Conservation (phyloP, 1,140 invertebrate species). For the Cherax quadricarinatus region DNA sequence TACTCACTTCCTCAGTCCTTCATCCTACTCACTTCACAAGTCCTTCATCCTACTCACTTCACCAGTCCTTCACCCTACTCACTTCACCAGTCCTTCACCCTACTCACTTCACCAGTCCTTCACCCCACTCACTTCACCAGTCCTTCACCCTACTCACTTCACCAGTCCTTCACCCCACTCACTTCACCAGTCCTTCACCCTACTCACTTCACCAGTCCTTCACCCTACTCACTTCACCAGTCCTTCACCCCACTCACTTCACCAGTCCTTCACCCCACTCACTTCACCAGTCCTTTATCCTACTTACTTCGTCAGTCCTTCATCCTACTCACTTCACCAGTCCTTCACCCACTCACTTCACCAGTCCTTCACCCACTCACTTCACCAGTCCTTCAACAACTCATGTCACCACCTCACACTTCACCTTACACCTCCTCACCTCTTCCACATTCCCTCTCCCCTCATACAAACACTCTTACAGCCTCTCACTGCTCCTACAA, state of each 20-base stretch:
- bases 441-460: no score
- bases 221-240: background rate
- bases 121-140: no score
- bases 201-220: background rate
- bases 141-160: background rate
- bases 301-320: no score
- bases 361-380: background rate
- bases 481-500: no score
- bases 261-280: no score
- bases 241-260: no score
- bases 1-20: background rate
- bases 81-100: background rate
- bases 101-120: background rate
- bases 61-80: background rate
- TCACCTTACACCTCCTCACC: no score
- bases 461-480: no score
- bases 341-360: no score
- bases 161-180: background rate
- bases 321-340: background rate
- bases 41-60: background rate
- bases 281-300: background rate
- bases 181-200: no score
- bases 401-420: no score
- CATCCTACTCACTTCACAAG: no score
- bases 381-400: background rate